Base-by-base conservation (phyloP, 2,888 invertebrate species). In the Gymnocheta viridis region DNA sequence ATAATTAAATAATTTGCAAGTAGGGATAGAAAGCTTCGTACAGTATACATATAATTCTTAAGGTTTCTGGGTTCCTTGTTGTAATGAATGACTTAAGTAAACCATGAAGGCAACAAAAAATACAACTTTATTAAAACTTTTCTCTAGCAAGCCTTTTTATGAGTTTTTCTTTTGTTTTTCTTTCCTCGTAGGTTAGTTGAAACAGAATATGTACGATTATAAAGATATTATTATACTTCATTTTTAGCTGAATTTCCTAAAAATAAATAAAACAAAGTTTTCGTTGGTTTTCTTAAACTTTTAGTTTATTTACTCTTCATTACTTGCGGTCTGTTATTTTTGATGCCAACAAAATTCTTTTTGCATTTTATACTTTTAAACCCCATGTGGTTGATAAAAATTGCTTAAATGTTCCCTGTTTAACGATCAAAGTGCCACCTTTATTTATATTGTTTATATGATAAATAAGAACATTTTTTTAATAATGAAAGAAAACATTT, bases 371-470 rank as follows among this genome's bases (percentile, higher is more conserved):
- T 35, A 32, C 1, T 47, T 74, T 86, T 87, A 77, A 86, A 87
- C 89, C 89, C 89, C 89, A 89, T 89, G 89, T 89, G 89, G 89
- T 89, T 89, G 88, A 87, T 88, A 86, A 87, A 87, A 89, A 88
- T 88, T 89, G 87, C 87, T 89, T 89, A 89, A 89, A 88, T 88
- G 87, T 88, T 89, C 89, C 89, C 88, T 77, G 60, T 70, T 83
- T 79, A 74, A 66, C 74, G 74, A 69, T 70, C 41, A 79, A 70
- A 86, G 86, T 72, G 56, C 49, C 60, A 78, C 54, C 69, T 64
- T 82, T 62, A 54, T 64, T 82, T 62, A 54, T 56, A 24, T 67
- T 74, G 51, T 62, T 74, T 44, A 41, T 51, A 74, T 60, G 41
- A 44, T 22, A 49, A 35, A 62, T 51, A 66, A 29, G 19, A 58